Evolutionary conservation across 2,888 invertebrate species (phyloP).

Genomic region (Andrena marginata): DNA sequence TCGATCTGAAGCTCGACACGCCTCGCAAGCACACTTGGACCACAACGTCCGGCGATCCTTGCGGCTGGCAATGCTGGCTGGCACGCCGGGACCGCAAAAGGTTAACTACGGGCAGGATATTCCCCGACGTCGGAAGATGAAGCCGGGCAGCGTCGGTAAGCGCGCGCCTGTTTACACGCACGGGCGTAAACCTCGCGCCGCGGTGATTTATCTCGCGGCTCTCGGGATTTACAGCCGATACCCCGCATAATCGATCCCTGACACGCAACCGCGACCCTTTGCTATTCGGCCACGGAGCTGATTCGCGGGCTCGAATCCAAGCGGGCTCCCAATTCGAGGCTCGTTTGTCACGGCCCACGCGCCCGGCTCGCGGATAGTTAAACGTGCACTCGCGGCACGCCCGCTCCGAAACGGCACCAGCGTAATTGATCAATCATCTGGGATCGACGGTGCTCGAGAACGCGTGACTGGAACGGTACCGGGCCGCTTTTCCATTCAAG

Average conservation of each 20-base stretch:
- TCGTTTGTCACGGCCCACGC: constrained; percentile 39
- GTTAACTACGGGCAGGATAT: constrained; percentile 24
- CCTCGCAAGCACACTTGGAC: neutral
- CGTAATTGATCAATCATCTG: constrained; percentile 43
- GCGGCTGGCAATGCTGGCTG: neutral
- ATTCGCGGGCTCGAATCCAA: constrained; percentile 10
- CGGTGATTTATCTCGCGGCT: constrained; percentile 35
- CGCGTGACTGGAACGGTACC: constrained; percentile 24
- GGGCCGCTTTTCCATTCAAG: constrained; percentile 26
- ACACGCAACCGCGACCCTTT: constrained; percentile 41
- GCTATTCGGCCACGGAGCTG: constrained; percentile 23
- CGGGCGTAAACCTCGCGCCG: constrained; percentile 40
- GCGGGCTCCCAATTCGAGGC: constrained; percentile 41
- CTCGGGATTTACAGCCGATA: constrained; percentile 49
- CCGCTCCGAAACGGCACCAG: constrained; percentile 19
- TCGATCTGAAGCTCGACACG: neutral
- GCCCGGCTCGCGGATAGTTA: constrained; percentile 20
- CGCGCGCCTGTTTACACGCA: constrained; percentile 46
- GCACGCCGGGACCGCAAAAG: constrained; percentile 15
- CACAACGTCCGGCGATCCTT: constrained; percentile 10
- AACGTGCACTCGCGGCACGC: constrained; percentile 14
- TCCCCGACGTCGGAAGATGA: constrained; percentile 24
- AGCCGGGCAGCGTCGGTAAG: neutral
- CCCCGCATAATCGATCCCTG: constrained; percentile 42
- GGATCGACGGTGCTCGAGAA: constrained; percentile 20